Conservation (phyloP, 2,888 invertebrate genomes). For the Hydroisotoma schaefferi region DNA sequence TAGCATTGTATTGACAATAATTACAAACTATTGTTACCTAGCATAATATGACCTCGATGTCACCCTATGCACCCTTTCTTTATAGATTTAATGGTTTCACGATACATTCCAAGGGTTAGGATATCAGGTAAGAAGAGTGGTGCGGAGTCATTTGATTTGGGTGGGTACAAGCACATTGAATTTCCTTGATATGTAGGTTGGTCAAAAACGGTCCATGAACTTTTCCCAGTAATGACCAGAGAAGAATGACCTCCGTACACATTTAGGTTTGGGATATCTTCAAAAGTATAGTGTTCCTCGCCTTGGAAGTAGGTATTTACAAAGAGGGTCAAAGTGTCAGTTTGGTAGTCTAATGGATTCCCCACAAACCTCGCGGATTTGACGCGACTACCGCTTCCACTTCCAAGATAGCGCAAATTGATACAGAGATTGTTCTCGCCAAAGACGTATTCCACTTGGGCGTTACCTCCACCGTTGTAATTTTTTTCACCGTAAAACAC, state of each 20-base stretch:
- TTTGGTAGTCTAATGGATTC: conserved; percentile 25
- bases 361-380: conserved; percentile 37
- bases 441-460: conserved; percentile 41
- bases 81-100: no score
- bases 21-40: no score
- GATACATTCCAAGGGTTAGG: no score
- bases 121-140: conserved; percentile 36
- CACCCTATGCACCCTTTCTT: no score
- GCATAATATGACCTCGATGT: no score
- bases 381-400: no score
- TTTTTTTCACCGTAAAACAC: conserved; percentile 24
- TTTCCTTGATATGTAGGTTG: conserved; percentile 31
- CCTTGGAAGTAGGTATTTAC: conserved; percentile 40
- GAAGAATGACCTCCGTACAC: conserved; percentile 19
- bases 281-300: conserved; percentile 33
- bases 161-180: conserved; percentile 34
- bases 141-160: conserved; percentile 11
- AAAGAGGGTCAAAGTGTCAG: conserved; percentile 36
- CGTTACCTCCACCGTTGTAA: conserved; percentile 20
- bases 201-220: conserved; percentile 40
- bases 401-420: conserved; percentile 27
- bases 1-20: no score
- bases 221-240: conserved; percentile 29
- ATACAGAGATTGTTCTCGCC: conserved; percentile 31
- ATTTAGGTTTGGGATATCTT: conserved; percentile 16